A percentile compares a stretch with the other conserved stretches of the same genome.
These are phyloP conservation scores for Andrena praecox DNA, from an alignment of 2,888 invertebrate species.

Conservation along the genomic window DNA sequence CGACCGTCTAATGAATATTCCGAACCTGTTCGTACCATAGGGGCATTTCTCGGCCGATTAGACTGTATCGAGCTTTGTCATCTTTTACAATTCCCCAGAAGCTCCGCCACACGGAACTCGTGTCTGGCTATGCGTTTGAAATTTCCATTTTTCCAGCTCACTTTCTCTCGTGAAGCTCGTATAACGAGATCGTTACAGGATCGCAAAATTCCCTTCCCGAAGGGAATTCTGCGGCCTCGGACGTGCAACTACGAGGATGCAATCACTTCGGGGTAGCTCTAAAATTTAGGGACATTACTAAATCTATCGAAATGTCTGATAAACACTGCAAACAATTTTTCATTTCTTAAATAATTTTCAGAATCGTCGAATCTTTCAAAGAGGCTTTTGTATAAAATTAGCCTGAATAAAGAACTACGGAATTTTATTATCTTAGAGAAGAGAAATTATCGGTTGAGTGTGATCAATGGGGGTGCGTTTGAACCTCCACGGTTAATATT, in stretches of 20 bases:
- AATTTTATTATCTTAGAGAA: neutral
- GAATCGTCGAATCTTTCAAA: neutral
- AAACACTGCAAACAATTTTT: neutral
- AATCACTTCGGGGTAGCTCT: neutral
- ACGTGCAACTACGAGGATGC: neutral
- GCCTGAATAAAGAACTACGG: neutral
- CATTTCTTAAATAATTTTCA: neutral
- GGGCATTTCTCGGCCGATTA: slow-evolving; percentile 71
- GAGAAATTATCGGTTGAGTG: neutral
- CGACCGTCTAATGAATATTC: slow-evolving; percentile 81
- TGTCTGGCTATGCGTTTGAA: slow-evolving; percentile 9
- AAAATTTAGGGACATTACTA: neutral
- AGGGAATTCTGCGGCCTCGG: neutral
- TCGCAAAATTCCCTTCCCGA: neutral
- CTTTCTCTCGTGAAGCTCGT: slow-evolving; percentile 19
- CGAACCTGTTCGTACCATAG: slow-evolving; percentile 61
- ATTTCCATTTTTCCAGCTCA: slow-evolving; percentile 31
- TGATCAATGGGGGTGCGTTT: neutral
- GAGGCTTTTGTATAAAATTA: neutral
- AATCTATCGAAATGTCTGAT: neutral
- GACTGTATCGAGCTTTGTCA: slow-evolving; percentile 63
- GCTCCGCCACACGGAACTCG: slow-evolving; percentile 5
- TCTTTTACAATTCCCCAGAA: slow-evolving; percentile 56
- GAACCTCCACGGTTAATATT: neutral
- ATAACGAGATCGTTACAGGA: slow-evolving; percentile 2